Evolutionary conservation across 2,888 invertebrate species (phyloP), one percentile per base, ranked within the genome.

Genomic region (Hemaris fuciformis): DNA sequence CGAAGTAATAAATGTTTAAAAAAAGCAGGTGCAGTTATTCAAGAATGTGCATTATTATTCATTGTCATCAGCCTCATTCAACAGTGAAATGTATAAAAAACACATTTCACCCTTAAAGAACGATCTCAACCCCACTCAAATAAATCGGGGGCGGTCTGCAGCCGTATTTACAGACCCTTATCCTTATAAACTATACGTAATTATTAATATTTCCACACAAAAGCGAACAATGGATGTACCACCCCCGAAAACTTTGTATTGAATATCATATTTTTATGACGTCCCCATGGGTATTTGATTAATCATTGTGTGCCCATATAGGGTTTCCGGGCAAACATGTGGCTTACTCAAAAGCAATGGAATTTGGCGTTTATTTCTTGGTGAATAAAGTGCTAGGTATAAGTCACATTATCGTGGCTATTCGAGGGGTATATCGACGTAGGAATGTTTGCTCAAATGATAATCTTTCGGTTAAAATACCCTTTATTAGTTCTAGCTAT

Each of bases 191-290:
- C 59, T 59, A 38, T 18, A 23, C 42, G 58, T 62, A 62, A 62
- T 59, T 59, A 62, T 59, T 59, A 45, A 57, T 46, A 62, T 58
- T 62, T 57, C 61, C 23, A 34, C 41, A 60, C 25, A 57, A 53
- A n/a, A 57, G 43, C 22, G 57, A 31, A 61, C 61, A 62, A 60
- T 53, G 13, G 41, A 22, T 43, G n/a, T 4, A 38, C 56, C 45
- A 38, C 58, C 68, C 75, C 75, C 68, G 62, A 71, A 71, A 69
- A n/a, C n/a, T 60, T 62, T 62, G 70, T 75, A 77, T 79, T 72
- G 68, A 75, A 77, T 74, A 74, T 80, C 77, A 80, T 78, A 79
- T 80, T 79, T 79, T 79, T 80, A 79, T 79, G 77, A 79, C 71
- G 65, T 60, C 66, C 67, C 68, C 42, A 56, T 45, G 65, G 70